Conservation (phyloP, 2,797 vertebrate species). For the Echeneis naucrates region DNA sequence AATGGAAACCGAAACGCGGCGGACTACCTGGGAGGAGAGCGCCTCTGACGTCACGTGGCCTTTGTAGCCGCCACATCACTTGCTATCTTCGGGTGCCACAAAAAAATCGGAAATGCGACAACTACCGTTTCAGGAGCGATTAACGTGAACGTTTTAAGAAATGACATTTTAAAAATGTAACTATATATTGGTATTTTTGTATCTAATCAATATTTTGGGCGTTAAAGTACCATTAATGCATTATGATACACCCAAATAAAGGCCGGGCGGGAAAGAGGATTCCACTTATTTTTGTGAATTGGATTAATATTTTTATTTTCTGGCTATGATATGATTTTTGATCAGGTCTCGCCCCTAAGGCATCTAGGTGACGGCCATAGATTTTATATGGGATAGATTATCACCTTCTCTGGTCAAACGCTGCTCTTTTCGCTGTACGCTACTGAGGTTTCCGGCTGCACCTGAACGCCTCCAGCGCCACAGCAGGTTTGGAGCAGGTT, state of each 20-base stretch:
- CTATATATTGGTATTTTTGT: fast-evolving
- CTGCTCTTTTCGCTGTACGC: neutral
- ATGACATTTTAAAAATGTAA: too few relatives aligned
- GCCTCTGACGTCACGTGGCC: conserved; percentile 71
- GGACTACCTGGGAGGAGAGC: conserved; percentile 45
- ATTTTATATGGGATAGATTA: neutral
- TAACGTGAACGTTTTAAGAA: fast-evolving
- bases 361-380: neutral
- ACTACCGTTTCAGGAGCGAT: fast-evolving
- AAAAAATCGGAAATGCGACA: conserved; percentile 8
- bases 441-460: conserved; percentile 18
- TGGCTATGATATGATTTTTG: too few relatives aligned
- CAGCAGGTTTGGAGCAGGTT: conserved; percentile 73
- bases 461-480: conserved; percentile 47
- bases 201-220: neutral
- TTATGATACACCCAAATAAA: neutral
- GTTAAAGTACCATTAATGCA: fast-evolving
- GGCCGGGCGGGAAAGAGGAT: neutral
- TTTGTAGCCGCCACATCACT: conserved; percentile 56
- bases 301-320: neutral
- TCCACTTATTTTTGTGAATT: too few relatives aligned
- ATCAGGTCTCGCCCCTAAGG: too few relatives aligned
- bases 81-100: conserved; percentile 35
- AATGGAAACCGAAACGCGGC: conserved; percentile 43
- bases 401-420: neutral